Evolutionary conservation across 2,888 invertebrate genomes (phyloP), one percentile per base, ranked within the genome.

Genomic region (Latrodectus hesperus): DNA sequence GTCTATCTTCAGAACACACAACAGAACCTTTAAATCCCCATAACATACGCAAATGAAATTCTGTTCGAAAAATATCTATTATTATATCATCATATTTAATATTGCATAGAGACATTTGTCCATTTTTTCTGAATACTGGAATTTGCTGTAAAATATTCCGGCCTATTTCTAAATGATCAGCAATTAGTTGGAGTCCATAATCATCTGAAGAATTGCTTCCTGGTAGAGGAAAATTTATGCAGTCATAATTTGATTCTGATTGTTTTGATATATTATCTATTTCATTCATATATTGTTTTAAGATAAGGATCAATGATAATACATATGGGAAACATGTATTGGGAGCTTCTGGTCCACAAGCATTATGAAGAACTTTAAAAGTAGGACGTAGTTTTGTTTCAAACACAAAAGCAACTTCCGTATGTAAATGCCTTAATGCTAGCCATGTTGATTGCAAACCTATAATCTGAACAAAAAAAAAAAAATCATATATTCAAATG

Each of bases 281-380:
- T 26, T 76, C 75, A 75, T 55, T 53, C 49, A 68, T 68, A 52
- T 83, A 70, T 49, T 84, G 94, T 93, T 97, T 96, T 84, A 96
- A 83, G 12, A 92, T 90, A 60, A 90, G 90, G 12, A 91, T 91
- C 12, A 96, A 94, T 5, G 98, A 96, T 79, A 97, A 93, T 52
- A 98, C 93, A 92, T 98, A 96, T 0, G 98, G 98, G 55, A 98
- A 95, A 5, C 97, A 96, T 22, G 97, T 97, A 91, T 98, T 97
- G 0, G 98, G 98, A 8, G 97, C 97, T 97, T 97, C 86, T 51
- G 77, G n/a, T 22, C 68, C 77, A 49, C 78, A 72, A 91, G 96
- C 96, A 92, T 97, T 97, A 91, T 97, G 96, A 96, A 98, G 96
- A 90, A 95, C 95, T 91, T 96, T 96, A 90, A 97, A 94, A 22